Percentiles rank a stretch among this genome's conserved stretches.
Conservation (phyloP, 2,113 vertebrate genomes). For the Fulmarus glacialis region DNA sequence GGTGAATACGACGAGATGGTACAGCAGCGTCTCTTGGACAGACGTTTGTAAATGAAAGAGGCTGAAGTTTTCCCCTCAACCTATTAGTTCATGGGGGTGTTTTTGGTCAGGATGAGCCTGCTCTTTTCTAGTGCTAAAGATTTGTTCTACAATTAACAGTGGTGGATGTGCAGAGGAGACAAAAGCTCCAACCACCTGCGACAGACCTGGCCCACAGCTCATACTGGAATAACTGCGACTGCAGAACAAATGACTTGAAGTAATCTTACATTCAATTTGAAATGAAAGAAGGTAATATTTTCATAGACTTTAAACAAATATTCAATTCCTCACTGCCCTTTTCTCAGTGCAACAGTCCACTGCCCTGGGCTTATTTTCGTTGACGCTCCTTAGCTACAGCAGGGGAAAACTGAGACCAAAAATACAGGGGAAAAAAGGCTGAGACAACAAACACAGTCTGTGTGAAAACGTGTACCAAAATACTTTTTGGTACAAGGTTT, state of each 20-base stretch:
- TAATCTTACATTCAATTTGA: neutral
- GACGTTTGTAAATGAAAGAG: neutral
- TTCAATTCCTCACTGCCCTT: neutral
- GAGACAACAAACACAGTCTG: neutral
- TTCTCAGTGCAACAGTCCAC: neutral
- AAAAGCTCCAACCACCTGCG: neutral
- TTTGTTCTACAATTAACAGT: neutral
- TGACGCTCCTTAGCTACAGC: neutral
- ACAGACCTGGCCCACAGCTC: neutral
- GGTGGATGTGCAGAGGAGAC: neutral
- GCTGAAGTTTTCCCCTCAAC: neutral
- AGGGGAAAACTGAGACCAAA: neutral
- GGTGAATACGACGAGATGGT: fast-evolving
- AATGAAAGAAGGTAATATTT: neutral
- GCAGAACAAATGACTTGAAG: neutral
- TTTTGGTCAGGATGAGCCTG: neutral
- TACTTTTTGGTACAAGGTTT: neutral
- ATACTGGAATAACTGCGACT: neutral
- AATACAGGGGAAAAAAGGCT: neutral
- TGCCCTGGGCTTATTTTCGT: neutral
- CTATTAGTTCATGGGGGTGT: fast-evolving
- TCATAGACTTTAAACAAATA: neutral
- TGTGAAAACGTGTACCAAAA: neutral
- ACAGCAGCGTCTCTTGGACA: neutral
- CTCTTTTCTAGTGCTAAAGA: neutral